phyloP scores from a whole-genome alignment of 2,888 invertebrate genomes.

The Hartigia nigra region DNA sequence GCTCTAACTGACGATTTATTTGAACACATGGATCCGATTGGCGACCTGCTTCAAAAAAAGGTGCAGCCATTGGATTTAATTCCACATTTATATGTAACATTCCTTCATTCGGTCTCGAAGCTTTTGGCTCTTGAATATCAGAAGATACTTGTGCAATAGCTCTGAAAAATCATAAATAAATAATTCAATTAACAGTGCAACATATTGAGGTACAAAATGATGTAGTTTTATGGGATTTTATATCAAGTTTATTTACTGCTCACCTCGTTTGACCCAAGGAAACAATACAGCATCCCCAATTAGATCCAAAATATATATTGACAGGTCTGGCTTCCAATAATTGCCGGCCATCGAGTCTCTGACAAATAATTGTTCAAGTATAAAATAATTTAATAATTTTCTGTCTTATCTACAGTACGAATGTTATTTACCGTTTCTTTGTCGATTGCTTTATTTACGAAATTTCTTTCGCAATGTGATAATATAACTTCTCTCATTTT shows the following conservation, averaged over 20 bases:
- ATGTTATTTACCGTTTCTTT: conserved; percentile 71
- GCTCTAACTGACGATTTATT: conserved; percentile 84
- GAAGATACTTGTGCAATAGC: conserved; percentile 89
- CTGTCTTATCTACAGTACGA: conserved; percentile 27
- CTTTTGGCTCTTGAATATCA: conserved; percentile 87
- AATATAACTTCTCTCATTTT: conserved; percentile 75
- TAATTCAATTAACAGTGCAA: neutral
- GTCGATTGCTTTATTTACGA: conserved; percentile 74
- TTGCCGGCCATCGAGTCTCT: conserved; percentile 85
- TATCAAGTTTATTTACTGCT: conserved; percentile 29
- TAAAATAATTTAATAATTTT: conserved; percentile 6
- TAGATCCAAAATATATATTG: conserved; percentile 81
- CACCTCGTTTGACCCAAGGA: conserved; percentile 84
- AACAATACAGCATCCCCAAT: conserved; percentile 85
- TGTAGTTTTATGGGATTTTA: conserved; percentile 1
- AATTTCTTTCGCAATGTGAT: conserved; percentile 79
- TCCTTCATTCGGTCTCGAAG: conserved; percentile 90
- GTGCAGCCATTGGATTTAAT: conserved; percentile 86
- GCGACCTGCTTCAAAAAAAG: conserved; percentile 83
- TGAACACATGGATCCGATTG: conserved; percentile 80
- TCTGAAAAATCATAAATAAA: conserved; percentile 65
- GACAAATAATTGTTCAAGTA: conserved; percentile 49
- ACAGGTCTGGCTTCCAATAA: conserved; percentile 79
- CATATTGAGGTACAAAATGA: conserved; percentile 39
- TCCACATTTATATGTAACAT: conserved; percentile 87